Evolutionary conservation across 2,888 invertebrate genomes (phyloP).

Genomic region (Malacosoma neustria): DNA sequence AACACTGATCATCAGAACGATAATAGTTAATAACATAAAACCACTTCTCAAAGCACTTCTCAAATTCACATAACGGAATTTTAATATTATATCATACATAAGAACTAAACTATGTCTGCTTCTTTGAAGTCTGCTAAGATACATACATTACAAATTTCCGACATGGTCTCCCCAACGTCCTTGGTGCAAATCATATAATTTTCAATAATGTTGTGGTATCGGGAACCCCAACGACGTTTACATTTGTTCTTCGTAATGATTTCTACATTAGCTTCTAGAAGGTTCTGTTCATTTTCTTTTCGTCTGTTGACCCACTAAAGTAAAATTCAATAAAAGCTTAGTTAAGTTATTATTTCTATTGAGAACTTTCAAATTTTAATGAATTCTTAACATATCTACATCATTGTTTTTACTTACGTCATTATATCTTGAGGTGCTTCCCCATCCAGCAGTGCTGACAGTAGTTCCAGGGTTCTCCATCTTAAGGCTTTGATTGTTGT

Average conservation of each 20-base stretch:
- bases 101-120: too few relatives aligned
- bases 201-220: slow-evolving; percentile 56
- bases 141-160: slow-evolving; percentile 58
- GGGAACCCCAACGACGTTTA: slow-evolving; percentile 52
- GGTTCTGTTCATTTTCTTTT: slow-evolving; percentile 41
- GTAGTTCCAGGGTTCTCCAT: slow-evolving; percentile 48
- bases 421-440: slow-evolving; percentile 44
- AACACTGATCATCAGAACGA: too few relatives aligned
- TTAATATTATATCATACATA: too few relatives aligned
- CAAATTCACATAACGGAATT: too few relatives aligned
- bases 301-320: slow-evolving; percentile 50
- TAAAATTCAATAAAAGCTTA: neutral
- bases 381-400: neutral
- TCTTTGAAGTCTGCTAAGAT: too few relatives aligned
- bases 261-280: slow-evolving; percentile 44
- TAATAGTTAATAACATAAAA: too few relatives aligned
- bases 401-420: slow-evolving; percentile 43
- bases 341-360: neutral
- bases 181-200: slow-evolving; percentile 64
- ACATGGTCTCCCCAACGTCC: slow-evolving; percentile 57
- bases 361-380: neutral
- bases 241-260: slow-evolving; percentile 46
- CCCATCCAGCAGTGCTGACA: slow-evolving; percentile 52
- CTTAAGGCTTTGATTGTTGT: slow-evolving; percentile 51
- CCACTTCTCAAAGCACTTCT: too few relatives aligned